Percentiles rank a stretch among this genome's conserved stretches.
These are phyloP conservation scores for Folsomia manolachei DNA, from an alignment of 2,888 invertebrate genomes.

Conservation along the genomic window DNA sequence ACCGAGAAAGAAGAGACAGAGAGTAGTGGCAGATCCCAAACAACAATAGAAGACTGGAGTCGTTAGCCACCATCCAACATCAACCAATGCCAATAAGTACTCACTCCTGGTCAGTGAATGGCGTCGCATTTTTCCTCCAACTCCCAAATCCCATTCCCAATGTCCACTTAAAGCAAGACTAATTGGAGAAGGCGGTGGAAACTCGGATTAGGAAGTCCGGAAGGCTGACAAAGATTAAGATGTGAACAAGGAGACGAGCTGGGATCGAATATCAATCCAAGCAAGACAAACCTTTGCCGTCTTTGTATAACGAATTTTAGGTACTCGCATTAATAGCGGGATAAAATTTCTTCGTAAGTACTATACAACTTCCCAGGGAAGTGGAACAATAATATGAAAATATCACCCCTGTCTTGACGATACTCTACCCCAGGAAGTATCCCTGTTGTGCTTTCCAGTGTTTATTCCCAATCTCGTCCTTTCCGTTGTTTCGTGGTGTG, in stretches of 20 bases:
- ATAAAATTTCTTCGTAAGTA: too few species aligned
- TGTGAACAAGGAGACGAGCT: too few species aligned
- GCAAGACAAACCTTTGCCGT: too few species aligned
- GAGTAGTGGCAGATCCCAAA: not conserved
- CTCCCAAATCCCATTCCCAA: not conserved
- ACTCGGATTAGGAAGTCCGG: constrained; percentile 10
- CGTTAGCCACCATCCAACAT: not conserved
- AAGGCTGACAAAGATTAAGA: constrained; percentile 20
- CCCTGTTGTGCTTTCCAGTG: not conserved
- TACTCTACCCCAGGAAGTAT: too few species aligned
- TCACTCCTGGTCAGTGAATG: not conserved
- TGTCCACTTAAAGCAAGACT: constrained; percentile 19
- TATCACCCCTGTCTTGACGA: not conserved
- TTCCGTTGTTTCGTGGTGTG: too few species aligned
- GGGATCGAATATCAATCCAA: constrained; percentile 18
- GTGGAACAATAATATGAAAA: constrained; percentile 7
- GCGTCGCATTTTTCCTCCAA: not conserved
- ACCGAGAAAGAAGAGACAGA: not conserved
- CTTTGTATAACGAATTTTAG: too few species aligned
- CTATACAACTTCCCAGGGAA: too few species aligned
- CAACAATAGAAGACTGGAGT: not conserved
- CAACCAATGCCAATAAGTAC: not conserved
- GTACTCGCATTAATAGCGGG: too few species aligned
- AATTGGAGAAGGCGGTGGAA: constrained; percentile 16
- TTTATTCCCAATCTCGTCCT: constrained; percentile 1